Evolutionary conservation across 2,888 invertebrate genomes (phyloP).

Genomic region (Protophormia terraenovae): DNA sequence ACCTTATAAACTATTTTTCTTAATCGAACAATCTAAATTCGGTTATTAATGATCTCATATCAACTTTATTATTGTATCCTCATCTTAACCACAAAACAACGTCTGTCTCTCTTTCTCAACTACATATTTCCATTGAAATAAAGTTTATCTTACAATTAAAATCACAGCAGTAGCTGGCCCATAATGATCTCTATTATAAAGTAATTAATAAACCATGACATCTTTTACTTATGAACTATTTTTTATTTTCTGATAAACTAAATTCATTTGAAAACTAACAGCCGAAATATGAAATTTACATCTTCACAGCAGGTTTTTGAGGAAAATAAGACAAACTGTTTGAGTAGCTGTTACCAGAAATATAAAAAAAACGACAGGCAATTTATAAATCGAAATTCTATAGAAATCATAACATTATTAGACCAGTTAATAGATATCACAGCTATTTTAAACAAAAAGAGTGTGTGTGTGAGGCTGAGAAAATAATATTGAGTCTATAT

Average conservation of each 20-base stretch:
- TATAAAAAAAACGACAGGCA: not conserved
- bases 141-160: slow-evolving; percentile 49
- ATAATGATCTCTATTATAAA: slow-evolving; percentile 67
- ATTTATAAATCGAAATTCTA: slow-evolving; percentile 57
- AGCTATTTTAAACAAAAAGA: slow-evolving; percentile 15
- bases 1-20: slow-evolving; percentile 12
- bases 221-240: slow-evolving; percentile 35
- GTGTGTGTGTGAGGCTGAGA: slow-evolving; percentile 40
- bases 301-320: slow-evolving; percentile 57
- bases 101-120: not conserved
- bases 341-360: slow-evolving; percentile 53
- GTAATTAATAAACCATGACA: slow-evolving; percentile 68
- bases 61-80: slow-evolving; percentile 26
- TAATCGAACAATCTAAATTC: slow-evolving; percentile 38
- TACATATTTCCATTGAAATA: slow-evolving; percentile 47
- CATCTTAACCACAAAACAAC: slow-evolving; percentile 38
- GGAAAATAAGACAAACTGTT: slow-evolving; percentile 23
- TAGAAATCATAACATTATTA: slow-evolving; percentile 66
- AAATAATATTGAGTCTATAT: slow-evolving; percentile 22
- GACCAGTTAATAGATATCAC: slow-evolving; percentile 66
- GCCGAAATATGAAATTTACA: slow-evolving; percentile 57
- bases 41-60: slow-evolving; percentile 61
- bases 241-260: slow-evolving; percentile 14
- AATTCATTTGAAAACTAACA: slow-evolving; percentile 51
- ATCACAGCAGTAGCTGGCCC: slow-evolving; percentile 66